phyloP scores from a whole-genome alignment of 2,113 vertebrate genomes.

The Laterallus jamaicensis region DNA sequence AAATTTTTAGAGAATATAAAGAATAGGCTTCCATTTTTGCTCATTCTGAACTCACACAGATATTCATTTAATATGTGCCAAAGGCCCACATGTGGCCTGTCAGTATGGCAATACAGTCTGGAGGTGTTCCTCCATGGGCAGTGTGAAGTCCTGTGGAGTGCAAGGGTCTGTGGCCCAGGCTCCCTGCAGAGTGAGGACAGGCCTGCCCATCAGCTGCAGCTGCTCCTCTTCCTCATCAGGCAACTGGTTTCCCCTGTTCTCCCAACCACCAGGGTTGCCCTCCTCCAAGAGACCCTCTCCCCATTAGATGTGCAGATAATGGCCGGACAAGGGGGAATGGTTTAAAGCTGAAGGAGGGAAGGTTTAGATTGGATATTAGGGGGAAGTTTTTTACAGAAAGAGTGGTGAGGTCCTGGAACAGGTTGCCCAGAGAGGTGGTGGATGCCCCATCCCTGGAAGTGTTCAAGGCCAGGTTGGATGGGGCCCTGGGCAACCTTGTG shows the following conservation, averaged over 20 bases:
- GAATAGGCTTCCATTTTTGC: not conserved
- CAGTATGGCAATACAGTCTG: not conserved
- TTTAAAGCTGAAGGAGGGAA: no score
- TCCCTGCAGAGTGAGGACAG: rapidly evolving
- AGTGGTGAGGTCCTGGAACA: no score
- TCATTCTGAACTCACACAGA: not conserved
- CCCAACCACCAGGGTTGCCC: not conserved
- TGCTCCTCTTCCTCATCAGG: not conserved
- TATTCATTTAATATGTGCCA: not conserved
- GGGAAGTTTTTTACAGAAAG: no score
- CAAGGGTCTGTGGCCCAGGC: rapidly evolving
- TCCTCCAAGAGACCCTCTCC: not conserved
- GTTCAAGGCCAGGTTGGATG: no score
- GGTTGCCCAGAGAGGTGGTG: no score
- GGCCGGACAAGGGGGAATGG: no score
- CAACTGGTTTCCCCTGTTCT: not conserved
- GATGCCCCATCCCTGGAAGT: no score
- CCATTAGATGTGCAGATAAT: not conserved
- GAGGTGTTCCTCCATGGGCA: not conserved
- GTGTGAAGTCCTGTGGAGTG: not conserved
- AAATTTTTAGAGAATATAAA: not conserved
- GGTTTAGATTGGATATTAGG: no score
- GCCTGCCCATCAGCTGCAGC: not conserved
- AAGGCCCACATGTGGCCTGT: not conserved
- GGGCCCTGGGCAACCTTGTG: no score